phyloP scores from a whole-genome alignment of 1,140 invertebrate species.

The Lordiphosa stackelbergi region DNA sequence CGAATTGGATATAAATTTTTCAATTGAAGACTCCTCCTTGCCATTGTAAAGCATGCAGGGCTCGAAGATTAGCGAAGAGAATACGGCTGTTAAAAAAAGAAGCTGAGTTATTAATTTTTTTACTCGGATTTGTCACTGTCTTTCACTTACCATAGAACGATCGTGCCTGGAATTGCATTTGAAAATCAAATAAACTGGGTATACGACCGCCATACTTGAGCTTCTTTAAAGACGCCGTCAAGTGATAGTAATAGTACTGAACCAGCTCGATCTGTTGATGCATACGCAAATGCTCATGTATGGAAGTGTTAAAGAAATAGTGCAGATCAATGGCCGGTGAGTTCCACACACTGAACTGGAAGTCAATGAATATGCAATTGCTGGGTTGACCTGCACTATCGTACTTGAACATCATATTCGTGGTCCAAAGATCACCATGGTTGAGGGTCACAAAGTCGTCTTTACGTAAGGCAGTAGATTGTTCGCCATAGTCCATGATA shows the following conservation, averaged over 20 bases:
- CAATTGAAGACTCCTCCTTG: conserved; percentile 52
- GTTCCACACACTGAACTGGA: conserved; percentile 66
- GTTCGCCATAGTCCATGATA: conserved; percentile 55
- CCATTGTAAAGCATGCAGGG: conserved; percentile 44
- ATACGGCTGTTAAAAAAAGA: conserved; percentile 32
- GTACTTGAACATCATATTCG: conserved; percentile 83
- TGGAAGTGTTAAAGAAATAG: conserved; percentile 58
- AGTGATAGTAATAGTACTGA: conserved; percentile 52
- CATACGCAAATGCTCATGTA: conserved; percentile 22
- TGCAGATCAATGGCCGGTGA: conserved; percentile 67
- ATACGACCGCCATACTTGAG: conserved; percentile 36
- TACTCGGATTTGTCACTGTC: background rate
- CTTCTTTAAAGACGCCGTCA: conserved; percentile 27
- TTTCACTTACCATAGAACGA: conserved; percentile 47
- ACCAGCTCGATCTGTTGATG: conserved; percentile 37
- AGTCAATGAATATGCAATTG: conserved; percentile 69
- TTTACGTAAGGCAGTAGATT: conserved; percentile 37
- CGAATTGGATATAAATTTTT: conserved; percentile 17
- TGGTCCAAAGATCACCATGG: conserved; percentile 83
- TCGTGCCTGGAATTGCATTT: conserved; percentile 36
- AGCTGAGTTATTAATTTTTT: too few species aligned
- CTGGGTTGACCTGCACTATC: conserved; percentile 38
- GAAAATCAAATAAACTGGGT: conserved; percentile 57
- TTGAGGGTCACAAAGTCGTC: conserved; percentile 79
- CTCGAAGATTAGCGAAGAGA: conserved; percentile 35